A percentile compares a stretch with the other conserved stretches of the same genome.
phyloP scores from a whole-genome alignment of 2,888 invertebrate genomes.

The Synergus umbraculus region DNA sequence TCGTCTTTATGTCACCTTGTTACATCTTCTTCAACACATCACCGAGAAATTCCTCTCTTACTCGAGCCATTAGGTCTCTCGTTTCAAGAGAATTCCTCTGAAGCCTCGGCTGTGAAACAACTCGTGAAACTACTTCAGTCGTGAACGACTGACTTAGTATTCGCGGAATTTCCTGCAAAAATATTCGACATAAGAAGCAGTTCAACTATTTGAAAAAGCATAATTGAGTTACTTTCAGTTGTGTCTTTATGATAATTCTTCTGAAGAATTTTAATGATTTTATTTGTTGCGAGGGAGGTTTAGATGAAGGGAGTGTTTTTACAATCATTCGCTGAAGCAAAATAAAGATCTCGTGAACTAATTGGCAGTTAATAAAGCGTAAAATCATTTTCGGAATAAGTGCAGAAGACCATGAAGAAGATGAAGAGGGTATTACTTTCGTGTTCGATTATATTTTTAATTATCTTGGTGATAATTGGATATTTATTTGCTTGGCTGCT shows the following conservation, averaged over 20 bases:
- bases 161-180: conserved; percentile 9
- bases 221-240: neutral
- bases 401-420: neutral
- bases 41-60: conserved; percentile 17
- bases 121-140: conserved; percentile 16
- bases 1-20: conserved; percentile 16
- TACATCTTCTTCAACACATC: conserved; percentile 21
- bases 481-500: neutral
- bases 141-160: conserved; percentile 23
- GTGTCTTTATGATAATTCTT: neutral
- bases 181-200: neutral
- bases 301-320: neutral
- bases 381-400: neutral
- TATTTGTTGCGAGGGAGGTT: neutral
- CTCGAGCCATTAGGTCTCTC: neutral
- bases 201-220: neutral
- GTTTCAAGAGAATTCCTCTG: conserved; percentile 15
- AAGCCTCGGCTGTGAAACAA: neutral
- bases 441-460: neutral
- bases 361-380: neutral
- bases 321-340: neutral
- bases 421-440: neutral
- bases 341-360: neutral
- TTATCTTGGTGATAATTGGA: neutral
- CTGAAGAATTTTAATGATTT: neutral